Evolutionary conservation across 2,113 vertebrate species (phyloP).

Genomic region (Corvus cornix): DNA sequence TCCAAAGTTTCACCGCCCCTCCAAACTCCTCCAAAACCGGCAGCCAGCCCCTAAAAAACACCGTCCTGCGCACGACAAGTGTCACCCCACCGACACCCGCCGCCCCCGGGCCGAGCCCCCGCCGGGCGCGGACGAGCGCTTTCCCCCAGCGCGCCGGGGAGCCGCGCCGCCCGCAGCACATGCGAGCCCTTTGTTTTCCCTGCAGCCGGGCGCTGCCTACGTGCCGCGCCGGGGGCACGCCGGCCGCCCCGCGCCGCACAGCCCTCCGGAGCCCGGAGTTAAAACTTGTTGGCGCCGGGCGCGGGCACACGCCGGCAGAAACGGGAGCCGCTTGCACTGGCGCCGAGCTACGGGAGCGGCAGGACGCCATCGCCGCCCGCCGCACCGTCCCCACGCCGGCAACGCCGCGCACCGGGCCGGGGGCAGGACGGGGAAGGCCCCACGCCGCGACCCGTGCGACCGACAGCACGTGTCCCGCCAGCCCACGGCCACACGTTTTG

Average conservation of each 20-base stretch:
- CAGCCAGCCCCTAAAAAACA: not conserved
- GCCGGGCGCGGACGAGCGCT: not conserved
- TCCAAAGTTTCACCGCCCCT: not conserved
- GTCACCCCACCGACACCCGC: not conserved
- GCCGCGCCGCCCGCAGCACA: conserved; percentile 44
- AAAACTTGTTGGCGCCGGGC: not conserved
- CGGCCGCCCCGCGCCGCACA: not conserved
- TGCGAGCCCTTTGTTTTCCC: conserved; percentile 78
- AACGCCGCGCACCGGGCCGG: not conserved
- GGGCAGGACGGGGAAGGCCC: not conserved
- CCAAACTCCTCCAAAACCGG: not conserved
- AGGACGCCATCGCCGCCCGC: not conserved
- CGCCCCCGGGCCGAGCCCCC: not conserved
- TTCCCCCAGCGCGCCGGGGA: not conserved
- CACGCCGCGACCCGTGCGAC: not conserved
- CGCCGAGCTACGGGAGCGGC: not conserved
- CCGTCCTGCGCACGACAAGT: not conserved
- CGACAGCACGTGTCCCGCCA: not conserved
- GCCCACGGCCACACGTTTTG: not conserved
- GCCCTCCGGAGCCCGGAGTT: not conserved
- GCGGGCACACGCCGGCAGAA: not conserved
- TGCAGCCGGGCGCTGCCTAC: conserved; percentile 66
- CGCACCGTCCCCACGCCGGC: not conserved
- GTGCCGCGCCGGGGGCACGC: conserved; percentile 46
- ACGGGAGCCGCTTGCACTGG: not conserved